phyloP scores from a whole-genome alignment of 2,888 invertebrate species.

The Mesorhabditis sp. region DNA sequence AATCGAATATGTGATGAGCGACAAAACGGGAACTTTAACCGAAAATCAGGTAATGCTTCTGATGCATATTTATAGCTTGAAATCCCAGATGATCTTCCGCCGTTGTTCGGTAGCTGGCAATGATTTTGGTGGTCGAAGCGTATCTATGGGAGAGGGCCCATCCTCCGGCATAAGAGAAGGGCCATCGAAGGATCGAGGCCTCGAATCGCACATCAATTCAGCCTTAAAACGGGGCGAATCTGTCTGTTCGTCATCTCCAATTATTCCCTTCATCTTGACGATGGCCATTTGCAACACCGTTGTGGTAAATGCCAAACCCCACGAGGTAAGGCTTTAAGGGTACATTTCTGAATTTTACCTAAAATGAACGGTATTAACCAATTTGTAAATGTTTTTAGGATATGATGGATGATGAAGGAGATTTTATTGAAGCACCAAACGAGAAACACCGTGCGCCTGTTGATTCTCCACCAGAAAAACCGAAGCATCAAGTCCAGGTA shows the following conservation, averaged over 20 bases:
- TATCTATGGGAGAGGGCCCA: not conserved
- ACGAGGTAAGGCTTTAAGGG: constrained; percentile 61
- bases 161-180: not conserved
- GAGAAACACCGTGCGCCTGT: constrained; percentile 17
- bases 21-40: constrained; percentile 94
- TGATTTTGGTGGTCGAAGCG: constrained; percentile 68
- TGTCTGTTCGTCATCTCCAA: constrained; percentile 16
- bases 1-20: constrained; percentile 89
- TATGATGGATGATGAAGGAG: constrained; percentile 40
- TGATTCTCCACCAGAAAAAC: not conserved
- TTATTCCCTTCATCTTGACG: constrained; percentile 74
- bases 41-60: constrained; percentile 70
- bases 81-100: constrained; percentile 79
- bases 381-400: constrained; percentile 14
- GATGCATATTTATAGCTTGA: not conserved
- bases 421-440: constrained; percentile 27
- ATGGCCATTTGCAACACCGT: constrained; percentile 87
- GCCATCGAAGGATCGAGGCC: constrained; percentile 16
- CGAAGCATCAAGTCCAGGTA: not conserved
- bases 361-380: not conserved
- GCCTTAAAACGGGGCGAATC: constrained; percentile 13
- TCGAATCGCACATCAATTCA: constrained; percentile 16
- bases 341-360: not conserved
- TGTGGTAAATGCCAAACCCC: constrained; percentile 82
- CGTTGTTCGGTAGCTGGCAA: constrained; percentile 82